These are phyloP conservation scores for Neolamprologus sp. DNA, from an alignment of 2,113 vertebrate species.

Conservation along the genomic window DNA sequence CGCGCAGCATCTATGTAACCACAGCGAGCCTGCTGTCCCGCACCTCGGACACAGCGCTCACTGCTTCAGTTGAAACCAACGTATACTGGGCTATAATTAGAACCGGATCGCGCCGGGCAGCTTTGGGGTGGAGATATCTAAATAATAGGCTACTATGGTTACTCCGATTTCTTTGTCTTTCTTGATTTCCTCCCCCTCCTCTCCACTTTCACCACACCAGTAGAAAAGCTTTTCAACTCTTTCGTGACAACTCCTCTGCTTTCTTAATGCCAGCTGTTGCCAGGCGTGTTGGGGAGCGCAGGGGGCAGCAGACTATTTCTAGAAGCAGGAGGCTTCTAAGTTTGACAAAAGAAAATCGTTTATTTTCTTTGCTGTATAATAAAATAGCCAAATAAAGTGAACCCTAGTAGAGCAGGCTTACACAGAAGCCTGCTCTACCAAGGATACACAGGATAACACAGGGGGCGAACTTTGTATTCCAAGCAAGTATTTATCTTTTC, in stretches of 20 bases:
- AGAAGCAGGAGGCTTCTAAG: background rate
- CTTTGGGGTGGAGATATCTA: background rate
- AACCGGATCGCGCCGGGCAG: background rate
- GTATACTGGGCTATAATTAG: constrained; percentile 9
- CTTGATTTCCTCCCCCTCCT: background rate
- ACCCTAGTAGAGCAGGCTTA: background rate
- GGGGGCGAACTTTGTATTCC: background rate
- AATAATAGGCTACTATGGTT: background rate
- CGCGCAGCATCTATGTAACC: background rate
- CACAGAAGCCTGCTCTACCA: background rate
- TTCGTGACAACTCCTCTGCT: constrained; percentile 12
- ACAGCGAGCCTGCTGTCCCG: background rate
- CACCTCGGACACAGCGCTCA: background rate
- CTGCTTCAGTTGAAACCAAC: background rate
- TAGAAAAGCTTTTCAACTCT: background rate
- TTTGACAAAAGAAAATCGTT: background rate
- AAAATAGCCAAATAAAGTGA: background rate
- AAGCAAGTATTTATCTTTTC: background rate
- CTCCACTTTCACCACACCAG: background rate
- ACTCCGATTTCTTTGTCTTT: background rate
- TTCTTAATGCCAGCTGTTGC: constrained; percentile 34
- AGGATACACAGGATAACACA: background rate
- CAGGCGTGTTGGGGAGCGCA: constrained; percentile 23
- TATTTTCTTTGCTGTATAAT: background rate
- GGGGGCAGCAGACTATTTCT: constrained; percentile 19